A percentile compares a stretch with the other conserved stretches of the same genome.
Evolutionary conservation across 2,888 invertebrate genomes (phyloP).

Genomic region (Troides aeacus): DNA sequence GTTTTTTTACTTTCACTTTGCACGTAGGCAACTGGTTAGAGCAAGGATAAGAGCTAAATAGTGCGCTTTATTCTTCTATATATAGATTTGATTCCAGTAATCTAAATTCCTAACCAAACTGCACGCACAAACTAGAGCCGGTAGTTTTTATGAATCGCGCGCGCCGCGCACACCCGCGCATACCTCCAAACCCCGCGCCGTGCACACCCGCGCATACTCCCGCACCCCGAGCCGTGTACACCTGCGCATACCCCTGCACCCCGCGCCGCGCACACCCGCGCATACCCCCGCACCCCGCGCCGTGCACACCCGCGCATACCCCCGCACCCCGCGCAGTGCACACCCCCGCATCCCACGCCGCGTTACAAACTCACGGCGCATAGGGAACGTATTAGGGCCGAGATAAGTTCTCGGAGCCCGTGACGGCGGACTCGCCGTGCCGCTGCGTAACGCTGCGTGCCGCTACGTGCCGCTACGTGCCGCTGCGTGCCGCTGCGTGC

Average conservation of each 20-base stretch:
- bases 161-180: neutral
- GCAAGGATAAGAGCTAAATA: conserved; percentile 15
- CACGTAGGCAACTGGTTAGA: neutral
- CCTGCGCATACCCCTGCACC: neutral
- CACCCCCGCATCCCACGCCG: conserved; percentile 1
- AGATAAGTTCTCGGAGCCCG: conserved; percentile 22
- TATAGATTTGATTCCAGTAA: conserved; percentile 8
- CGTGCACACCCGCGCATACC: neutral
- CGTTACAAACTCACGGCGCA: conserved; percentile 16
- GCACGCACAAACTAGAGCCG: conserved; percentile 18
- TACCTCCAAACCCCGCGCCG: conserved; percentile 14
- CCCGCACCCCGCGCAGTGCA: neutral
- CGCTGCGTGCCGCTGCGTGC: too few species aligned
- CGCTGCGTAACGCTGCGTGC: neutral
- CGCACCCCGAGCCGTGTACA: conserved; percentile 8
- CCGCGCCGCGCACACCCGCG: neutral
- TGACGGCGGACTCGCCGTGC: conserved; percentile 7
- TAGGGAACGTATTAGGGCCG: conserved; percentile 22
- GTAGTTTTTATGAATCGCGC: conserved; percentile 27
- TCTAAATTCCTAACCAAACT: conserved; percentile 5
- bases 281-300: conserved; percentile 11
- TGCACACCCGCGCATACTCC: too few species aligned
- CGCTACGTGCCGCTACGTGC: too few species aligned
- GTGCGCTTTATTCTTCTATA: too few species aligned
- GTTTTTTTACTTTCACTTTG: too few species aligned